A percentile compares a stretch with the other conserved stretches of the same genome.
Conservation (phyloP, 1,140 invertebrate genomes). For the Parasteatoda tepidariorum region DNA sequence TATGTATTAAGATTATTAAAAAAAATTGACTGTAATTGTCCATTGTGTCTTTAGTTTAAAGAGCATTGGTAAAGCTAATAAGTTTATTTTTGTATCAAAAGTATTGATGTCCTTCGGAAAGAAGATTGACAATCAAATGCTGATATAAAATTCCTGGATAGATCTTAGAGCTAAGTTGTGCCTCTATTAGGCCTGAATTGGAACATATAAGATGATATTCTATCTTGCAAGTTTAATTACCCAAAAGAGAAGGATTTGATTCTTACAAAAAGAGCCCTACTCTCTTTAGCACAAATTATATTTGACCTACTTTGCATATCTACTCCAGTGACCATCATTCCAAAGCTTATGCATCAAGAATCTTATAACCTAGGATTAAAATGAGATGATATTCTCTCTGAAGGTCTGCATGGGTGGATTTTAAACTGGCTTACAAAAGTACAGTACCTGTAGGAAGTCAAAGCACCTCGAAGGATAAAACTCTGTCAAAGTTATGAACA, state of each 20-base stretch:
- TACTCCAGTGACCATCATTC: neutral
- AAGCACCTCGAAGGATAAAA: neutral
- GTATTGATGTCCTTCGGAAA: neutral
- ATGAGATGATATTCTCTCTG: neutral
- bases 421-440: neutral
- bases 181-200: neutral
- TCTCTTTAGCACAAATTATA: neutral
- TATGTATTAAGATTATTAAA: too few relatives aligned
- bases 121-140: neutral
- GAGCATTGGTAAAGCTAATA: neutral
- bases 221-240: neutral
- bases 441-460: neutral
- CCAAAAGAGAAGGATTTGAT: neutral
- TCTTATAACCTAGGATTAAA: neutral
- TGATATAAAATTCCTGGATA: neutral
- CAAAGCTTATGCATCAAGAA: neutral
- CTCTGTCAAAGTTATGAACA: neutral
- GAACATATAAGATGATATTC: neutral
- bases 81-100: neutral
- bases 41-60: slow-evolving; percentile 28
- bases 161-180: neutral
- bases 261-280: neutral
- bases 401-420: neutral
- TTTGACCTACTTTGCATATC: neutral
- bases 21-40: neutral